A percentile compares a stretch with the other conserved stretches of the same genome.
Conservation (phyloP, 2,888 invertebrate genomes). For the Tyria jacobaeae region DNA sequence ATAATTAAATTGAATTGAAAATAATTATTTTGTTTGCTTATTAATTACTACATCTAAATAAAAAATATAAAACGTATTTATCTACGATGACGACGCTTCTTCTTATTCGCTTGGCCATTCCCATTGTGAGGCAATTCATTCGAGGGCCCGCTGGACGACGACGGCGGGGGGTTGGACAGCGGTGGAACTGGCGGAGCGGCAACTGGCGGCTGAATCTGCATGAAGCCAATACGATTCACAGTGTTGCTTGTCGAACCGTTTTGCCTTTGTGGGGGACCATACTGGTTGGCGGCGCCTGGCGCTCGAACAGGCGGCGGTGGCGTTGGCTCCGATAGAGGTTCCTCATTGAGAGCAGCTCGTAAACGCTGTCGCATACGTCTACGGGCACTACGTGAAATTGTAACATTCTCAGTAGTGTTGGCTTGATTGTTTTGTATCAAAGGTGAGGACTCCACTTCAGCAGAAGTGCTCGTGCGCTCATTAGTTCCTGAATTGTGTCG, state of each 20-base stretch:
- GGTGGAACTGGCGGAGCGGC: conserved; percentile 38
- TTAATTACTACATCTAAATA: conserved; percentile 43
- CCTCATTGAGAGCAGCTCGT: conserved; percentile 65
- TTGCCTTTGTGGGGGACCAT: conserved; percentile 35
- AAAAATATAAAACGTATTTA: conserved; percentile 53
- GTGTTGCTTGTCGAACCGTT: conserved; percentile 45
- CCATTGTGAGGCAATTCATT: conserved; percentile 51
- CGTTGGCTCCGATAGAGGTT: conserved; percentile 31
- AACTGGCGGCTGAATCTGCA: conserved; percentile 26
- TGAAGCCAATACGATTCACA: conserved; percentile 5
- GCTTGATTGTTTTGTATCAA: conserved; percentile 36
- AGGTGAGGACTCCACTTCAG: conserved; percentile 34
- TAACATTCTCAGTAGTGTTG: conserved; percentile 30
- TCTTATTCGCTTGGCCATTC: conserved; percentile 67
- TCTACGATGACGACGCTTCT: conserved; percentile 77
- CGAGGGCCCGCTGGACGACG: conserved; percentile 53
- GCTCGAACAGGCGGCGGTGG: conserved; percentile 29
- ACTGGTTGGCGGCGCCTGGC: conserved; percentile 29
- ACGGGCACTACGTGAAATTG: conserved; percentile 72
- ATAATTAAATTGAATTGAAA: conserved; percentile 51
- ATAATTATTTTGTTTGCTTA: conserved; percentile 48
- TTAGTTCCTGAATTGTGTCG: conserved; percentile 35
- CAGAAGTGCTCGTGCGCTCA: conserved; percentile 31
- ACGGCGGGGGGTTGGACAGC: conserved; percentile 31
- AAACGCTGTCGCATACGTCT: conserved; percentile 72